Percentiles rank a stretch among this genome's conserved stretches.
Evolutionary conservation across 2,888 invertebrate genomes (phyloP).

Genomic region (Diploptera punctata): DNA sequence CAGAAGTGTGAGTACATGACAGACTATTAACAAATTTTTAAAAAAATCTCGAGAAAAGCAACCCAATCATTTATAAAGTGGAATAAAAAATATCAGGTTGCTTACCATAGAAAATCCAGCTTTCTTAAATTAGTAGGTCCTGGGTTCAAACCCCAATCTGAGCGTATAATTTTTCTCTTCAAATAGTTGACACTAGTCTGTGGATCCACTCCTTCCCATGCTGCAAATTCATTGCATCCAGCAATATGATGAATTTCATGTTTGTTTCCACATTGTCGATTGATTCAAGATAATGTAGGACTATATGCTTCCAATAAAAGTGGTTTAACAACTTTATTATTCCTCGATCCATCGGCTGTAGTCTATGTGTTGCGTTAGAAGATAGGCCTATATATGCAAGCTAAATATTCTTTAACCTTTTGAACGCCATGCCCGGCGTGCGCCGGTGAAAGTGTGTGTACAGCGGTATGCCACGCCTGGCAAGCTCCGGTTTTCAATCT

Average conservation of each 20-base stretch:
- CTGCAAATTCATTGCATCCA: not conserved
- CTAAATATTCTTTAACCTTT: not conserved
- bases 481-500: too few species aligned
- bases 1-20: not conserved
- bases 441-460: too few species aligned
- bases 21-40: not conserved
- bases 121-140: not conserved
- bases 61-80: not conserved
- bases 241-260: not conserved
- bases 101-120: slow-evolving; percentile 1
- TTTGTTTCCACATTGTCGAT: not conserved
- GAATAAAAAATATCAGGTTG: not conserved
- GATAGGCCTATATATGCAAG: not conserved
- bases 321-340: not conserved
- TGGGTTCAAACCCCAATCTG: not conserved
- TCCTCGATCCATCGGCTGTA: slow-evolving; percentile 1
- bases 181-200: not conserved
- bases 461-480: too few species aligned
- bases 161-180: not conserved
- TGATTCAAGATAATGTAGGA: not conserved
- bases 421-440: too few species aligned
- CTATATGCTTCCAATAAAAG: not conserved
- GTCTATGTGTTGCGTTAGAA: not conserved
- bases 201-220: not conserved
- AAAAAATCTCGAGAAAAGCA: not conserved